Evolutionary conservation across 2,113 vertebrate genomes (phyloP), one percentile per base, ranked within the genome.

Genomic region (Atrichornis clamosus): DNA sequence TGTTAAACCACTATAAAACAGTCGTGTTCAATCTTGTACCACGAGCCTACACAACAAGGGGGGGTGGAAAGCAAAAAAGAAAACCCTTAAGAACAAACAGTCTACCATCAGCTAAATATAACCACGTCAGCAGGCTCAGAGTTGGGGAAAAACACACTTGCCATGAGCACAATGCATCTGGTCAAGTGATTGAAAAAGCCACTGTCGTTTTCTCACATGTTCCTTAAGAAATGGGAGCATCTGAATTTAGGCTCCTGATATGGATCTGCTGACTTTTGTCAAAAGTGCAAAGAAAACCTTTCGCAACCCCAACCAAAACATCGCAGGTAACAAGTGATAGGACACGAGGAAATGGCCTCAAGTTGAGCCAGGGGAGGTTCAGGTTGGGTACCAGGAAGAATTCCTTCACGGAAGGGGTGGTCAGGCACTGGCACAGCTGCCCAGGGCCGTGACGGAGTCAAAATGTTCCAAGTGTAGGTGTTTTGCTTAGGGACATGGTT

Each of bases 1-100:
- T 90, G 82, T 93, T 93, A 93, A 94, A 64, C 23, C 63, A 62
- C 90, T 46, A 58, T 28, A 76, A 82, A 94, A 79, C 39, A 70
- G 82, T 73, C 28, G 0, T 83, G 82, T 92, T 92, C 85, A 58
- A 94, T 94, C 79, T 50, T n/a, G 50, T 50, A 93, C 78, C 82
- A 73, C 7, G 11, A 80, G 75, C 88, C 75, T 53, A 80, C 75
- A 83, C 58, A 79, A 85, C 56, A 44, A 90, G 28, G 24, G 14
- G n/a, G 46, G 23, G n/a, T 10, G 47, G 68, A 21, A 67, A 65
- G 68, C 39, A 44, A 41, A 74, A n/a, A 64, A 59, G 63, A 83
- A 64, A 47, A 3, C 5, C 59, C 58, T 49, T 6, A 41, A 91
- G 78, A 86, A 80, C 65, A 90, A 89, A 58, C 58, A 91, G 74